Conservation (phyloP, 2,797 vertebrate species). For the Sebastolobus altivelis region DNA sequence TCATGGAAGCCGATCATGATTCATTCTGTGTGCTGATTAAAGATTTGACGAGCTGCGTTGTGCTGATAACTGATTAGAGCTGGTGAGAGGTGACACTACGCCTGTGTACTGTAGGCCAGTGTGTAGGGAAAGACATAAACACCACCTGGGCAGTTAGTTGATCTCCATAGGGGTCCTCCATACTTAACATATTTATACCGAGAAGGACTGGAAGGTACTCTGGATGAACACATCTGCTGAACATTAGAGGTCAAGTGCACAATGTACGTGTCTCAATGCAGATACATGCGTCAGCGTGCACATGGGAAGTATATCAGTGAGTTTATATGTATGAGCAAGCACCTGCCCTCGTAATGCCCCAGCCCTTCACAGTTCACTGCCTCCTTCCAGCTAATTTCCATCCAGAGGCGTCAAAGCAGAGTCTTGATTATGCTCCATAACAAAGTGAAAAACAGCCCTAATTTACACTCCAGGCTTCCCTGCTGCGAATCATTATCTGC, state of each 20-base stretch:
- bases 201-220: background rate
- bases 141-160: background rate
- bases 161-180: background rate
- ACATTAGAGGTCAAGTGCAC: conserved; percentile 39
- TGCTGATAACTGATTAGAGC: background rate
- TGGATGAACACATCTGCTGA: conserved; percentile 1
- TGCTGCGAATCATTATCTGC: conserved; percentile 78
- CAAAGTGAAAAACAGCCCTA: conserved; percentile 75
- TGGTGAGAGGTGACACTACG: background rate
- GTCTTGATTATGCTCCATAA: conserved; percentile 79
- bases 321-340: conserved; percentile 64
- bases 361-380: conserved; percentile 80
- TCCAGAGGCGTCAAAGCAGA: conserved; percentile 61
- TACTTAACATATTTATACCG: background rate
- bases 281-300: conserved; percentile 16
- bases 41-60: background rate
- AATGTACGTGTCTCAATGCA: conserved; percentile 5
- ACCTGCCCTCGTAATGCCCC: conserved; percentile 55
- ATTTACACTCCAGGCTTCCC: conserved; percentile 71
- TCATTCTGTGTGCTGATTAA: background rate
- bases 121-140: background rate
- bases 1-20: background rate
- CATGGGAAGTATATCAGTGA: conserved; percentile 30
- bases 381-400: conserved; percentile 78
- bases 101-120: background rate